phyloP scores from a whole-genome alignment of 2,888 invertebrate species.

The Holacanthella duospinosa region DNA sequence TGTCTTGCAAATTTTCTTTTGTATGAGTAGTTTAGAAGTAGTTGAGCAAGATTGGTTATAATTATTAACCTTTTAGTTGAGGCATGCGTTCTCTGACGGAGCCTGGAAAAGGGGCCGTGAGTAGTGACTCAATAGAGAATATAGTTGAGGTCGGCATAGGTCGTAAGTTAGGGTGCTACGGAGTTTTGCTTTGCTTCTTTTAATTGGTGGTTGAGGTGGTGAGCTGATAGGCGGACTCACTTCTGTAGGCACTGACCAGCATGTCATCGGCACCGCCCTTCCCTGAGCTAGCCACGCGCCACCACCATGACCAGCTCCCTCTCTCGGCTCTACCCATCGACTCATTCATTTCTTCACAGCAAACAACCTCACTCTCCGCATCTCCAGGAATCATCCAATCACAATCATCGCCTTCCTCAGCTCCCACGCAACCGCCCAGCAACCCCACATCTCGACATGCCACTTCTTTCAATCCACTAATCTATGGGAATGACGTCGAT shows the following conservation, averaged over 20 bases:
- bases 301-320: conserved; percentile 9
- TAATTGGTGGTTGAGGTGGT: too few species aligned
- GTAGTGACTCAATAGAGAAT: too few species aligned
- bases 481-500: conserved; percentile 89
- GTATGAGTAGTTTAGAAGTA: too few species aligned
- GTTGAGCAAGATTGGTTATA: not conserved
- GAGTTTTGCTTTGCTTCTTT: too few species aligned
- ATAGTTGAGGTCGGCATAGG: too few species aligned
- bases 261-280: conserved; percentile 53
- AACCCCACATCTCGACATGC: conserved; percentile 34
- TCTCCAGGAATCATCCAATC: not conserved
- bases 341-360: not conserved
- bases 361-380: not conserved
- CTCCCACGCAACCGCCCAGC: not conserved
- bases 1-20: not conserved
- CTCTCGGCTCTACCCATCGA: not conserved
- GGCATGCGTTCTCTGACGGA: too few species aligned
- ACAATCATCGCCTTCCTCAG: not conserved
- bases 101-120: too few species aligned
- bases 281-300: conserved; percentile 32
- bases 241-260: conserved; percentile 72
- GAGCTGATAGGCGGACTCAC: too few species aligned
- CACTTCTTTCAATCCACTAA: conserved; percentile 64
- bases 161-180: too few species aligned
- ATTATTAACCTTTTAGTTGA: too few species aligned